A percentile compares a stretch with the other conserved stretches of the same genome.
Evolutionary conservation across 2,113 vertebrate species (phyloP).

Genomic region (Orientallactaga bullata): DNA sequence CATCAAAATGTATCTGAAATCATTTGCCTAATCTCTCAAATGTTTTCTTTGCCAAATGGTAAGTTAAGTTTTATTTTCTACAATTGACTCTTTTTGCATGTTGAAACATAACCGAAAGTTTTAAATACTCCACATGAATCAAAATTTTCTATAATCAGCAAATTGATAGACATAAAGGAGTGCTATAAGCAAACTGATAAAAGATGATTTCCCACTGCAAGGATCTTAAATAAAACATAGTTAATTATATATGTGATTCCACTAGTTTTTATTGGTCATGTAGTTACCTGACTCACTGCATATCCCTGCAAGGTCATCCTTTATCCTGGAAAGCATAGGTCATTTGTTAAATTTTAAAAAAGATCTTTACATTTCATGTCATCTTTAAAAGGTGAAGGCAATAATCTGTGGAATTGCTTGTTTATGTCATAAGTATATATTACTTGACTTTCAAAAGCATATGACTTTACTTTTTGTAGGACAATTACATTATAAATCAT

Average conservation of each 20-base stretch:
- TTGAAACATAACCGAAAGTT: conserved; percentile 34
- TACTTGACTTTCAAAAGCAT: conserved; percentile 44
- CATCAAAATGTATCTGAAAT: background rate
- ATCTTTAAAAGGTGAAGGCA: conserved; percentile 54
- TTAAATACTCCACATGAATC: background rate
- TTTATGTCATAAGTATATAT: conserved; percentile 33
- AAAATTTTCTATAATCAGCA: conserved; percentile 59
- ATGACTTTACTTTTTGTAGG: conserved; percentile 17
- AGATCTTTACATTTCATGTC: conserved; percentile 41
- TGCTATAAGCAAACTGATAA: background rate
- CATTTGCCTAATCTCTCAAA: conserved; percentile 14
- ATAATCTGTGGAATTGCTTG: conserved; percentile 25
- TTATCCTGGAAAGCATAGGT: background rate
- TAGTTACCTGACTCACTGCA: no score
- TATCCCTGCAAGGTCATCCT: background rate
- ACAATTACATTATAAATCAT: background rate
- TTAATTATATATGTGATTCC: conserved; percentile 22
- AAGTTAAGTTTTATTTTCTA: conserved; percentile 6
- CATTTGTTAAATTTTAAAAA: conserved; percentile 10
- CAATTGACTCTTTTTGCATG: conserved; percentile 11
- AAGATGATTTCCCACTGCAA: conserved; percentile 47
- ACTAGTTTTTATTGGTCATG: no score
- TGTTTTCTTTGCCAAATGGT: conserved; percentile 34
- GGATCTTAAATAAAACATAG: conserved; percentile 65
- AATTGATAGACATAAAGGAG: background rate